Percentiles rank a stretch among this genome's conserved stretches.
Conservation (phyloP, 2,888 invertebrate genomes). For the Monoplex corrugatus region DNA sequence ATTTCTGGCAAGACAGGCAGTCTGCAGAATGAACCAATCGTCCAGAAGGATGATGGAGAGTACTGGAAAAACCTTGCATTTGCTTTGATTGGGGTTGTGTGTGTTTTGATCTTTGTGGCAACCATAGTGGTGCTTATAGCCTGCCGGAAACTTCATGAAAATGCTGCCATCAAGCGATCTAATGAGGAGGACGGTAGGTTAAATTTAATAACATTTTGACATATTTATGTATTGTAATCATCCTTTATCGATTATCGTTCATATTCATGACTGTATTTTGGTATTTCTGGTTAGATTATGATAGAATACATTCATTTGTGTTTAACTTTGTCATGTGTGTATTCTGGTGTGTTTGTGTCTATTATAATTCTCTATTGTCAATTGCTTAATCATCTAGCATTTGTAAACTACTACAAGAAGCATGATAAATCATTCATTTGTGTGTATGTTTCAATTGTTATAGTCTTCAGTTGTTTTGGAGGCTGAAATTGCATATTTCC, state of each 20-base stretch:
- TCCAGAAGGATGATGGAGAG: conserved; percentile 63
- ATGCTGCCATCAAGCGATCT: conserved; percentile 49
- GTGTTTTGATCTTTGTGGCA: conserved; percentile 67
- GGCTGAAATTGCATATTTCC: too few species aligned
- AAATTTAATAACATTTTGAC: too few species aligned
- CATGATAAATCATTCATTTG: too few species aligned
- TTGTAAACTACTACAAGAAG: too few species aligned
- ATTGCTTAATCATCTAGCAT: too few species aligned
- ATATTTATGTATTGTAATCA: not conserved
- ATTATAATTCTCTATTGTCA: too few species aligned
- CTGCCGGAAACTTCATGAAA: conserved; percentile 62
- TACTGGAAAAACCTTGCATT: conserved; percentile 72
- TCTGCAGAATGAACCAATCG: conserved; percentile 42
- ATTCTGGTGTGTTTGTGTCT: too few species aligned
- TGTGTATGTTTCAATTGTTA: too few species aligned
- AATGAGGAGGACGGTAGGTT: conserved; percentile 61
- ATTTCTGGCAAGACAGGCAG: not conserved
- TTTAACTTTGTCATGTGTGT: not conserved
- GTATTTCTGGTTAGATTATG: too few species aligned
- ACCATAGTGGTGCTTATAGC: conserved; percentile 66
- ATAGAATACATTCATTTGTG: not conserved
- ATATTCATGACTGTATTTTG: too few species aligned
- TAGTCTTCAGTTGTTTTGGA: too few species aligned
- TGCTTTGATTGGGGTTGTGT: conserved; percentile 71
- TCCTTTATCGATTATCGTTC: too few species aligned